These are phyloP conservation scores for Heliconius hewitsoni DNA, from an alignment of 1,140 invertebrate genomes.

Conservation along the genomic window DNA sequence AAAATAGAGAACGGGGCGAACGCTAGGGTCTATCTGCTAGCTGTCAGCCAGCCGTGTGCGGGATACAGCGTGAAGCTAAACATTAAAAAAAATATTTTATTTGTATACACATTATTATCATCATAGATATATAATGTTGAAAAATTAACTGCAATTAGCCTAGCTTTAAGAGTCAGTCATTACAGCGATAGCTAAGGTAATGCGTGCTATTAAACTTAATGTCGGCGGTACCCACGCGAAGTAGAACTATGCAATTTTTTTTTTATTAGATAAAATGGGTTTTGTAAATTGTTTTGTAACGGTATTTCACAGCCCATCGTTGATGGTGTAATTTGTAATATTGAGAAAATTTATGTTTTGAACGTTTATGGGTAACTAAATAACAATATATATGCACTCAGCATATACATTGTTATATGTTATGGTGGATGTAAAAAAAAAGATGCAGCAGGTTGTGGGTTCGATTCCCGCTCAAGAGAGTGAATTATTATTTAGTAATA, in stretches of 20 bases:
- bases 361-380: too few relatives aligned
- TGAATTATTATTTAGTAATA: too few relatives aligned
- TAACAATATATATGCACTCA: too few relatives aligned
- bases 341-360: not conserved
- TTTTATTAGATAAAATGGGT: not conserved
- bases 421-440: too few relatives aligned
- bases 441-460: too few relatives aligned
- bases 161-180: conserved; percentile 18
- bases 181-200: conserved; percentile 3
- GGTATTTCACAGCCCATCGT: not conserved
- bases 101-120: not conserved
- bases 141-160: conserved; percentile 10
- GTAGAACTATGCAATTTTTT: not conserved
- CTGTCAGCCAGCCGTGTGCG: too few relatives aligned
- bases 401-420: too few relatives aligned
- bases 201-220: conserved; percentile 15
- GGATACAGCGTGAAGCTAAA: too few relatives aligned
- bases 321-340: not conserved
- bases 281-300: conserved; percentile 1
- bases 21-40: too few relatives aligned
- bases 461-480: too few relatives aligned
- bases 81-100: not conserved
- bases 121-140: not conserved
- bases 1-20: too few relatives aligned
- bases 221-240: not conserved